Base-by-base conservation (phyloP, 2,797 vertebrate species). In the Gobionotothen gibberifrons region DNA sequence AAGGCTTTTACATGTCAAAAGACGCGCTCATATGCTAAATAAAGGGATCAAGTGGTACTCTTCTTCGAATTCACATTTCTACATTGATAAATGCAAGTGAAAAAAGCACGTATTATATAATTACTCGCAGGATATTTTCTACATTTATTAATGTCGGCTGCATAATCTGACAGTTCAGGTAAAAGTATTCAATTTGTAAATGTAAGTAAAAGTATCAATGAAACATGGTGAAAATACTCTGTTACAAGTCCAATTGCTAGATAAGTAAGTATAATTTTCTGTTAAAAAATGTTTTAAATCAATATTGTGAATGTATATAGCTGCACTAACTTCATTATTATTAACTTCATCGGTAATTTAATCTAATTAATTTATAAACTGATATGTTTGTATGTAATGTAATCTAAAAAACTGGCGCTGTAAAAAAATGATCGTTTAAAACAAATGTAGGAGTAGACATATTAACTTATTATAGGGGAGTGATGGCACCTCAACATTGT, bases 1-100 rank as follows among this genome's bases (percentile, higher is more conserved):
- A 39, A 65, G 46, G 48, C 54, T 61, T 75, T 57, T 59, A 53
- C 17, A 40, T 16, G 58, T 46, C 1, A 19, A 10, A 48, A 63
- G 54, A 49, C 3, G 13, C 67, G 39, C 16, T 26, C 63, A 48
- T 21, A 3, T 16, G 29, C 16, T 16, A 64, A 49, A 60, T 49
- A 19, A 64, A 4, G 15, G 39, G 36, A 48, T 79, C 52, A 71
- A 54, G 58, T 42, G 52, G 66, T 78, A 29, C 15, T 62, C 15
- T n/a, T 63, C 36, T 21, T 49, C 17, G 26, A 70, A 80, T 73
- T 42, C 19, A 57, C 66, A 71, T 76, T 73, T 75, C 21, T 59
- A 49, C 69, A 76, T 60, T 74, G 53, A 83, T 63, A 78, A 63
- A 67, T 70, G 59, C 48, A 48, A 69, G 51, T 78, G 53, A 48